A percentile compares a stretch with the other conserved stretches of the same genome.
Evolutionary conservation across 2,113 vertebrate genomes (phyloP).

Genomic region (Antennarius striatus): DNA sequence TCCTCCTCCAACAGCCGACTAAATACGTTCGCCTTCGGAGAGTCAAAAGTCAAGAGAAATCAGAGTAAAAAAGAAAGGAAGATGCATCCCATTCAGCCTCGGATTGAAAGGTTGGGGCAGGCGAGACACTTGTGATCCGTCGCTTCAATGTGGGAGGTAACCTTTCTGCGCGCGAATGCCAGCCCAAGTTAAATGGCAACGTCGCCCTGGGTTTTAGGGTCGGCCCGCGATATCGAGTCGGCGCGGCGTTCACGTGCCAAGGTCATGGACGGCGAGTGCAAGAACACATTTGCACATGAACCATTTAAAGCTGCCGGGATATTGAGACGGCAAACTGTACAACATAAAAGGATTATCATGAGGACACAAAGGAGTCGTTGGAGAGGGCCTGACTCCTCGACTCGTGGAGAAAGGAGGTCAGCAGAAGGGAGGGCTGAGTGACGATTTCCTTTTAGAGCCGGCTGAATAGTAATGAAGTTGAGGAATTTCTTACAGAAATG

Average conservation of each 20-base stretch:
- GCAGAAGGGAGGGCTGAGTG: constrained; percentile 1
- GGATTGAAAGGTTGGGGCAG: constrained; percentile 36
- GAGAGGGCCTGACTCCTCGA: constrained; percentile 44
- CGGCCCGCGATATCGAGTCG: constrained; percentile 49
- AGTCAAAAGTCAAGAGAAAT: constrained; percentile 56
- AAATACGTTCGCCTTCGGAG: neutral
- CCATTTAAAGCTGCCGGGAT: constrained; percentile 57
- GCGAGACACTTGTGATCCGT: constrained; percentile 28
- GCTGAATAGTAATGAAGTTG: constrained; percentile 53
- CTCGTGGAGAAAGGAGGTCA: constrained; percentile 13
- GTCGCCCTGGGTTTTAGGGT: constrained; percentile 47
- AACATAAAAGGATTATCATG: constrained; percentile 52
- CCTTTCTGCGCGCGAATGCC: constrained; percentile 64
- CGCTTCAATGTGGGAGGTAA: constrained; percentile 60
- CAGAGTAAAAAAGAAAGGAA: constrained; percentile 17
- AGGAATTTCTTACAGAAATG: constrained; percentile 50
- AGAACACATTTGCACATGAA: constrained; percentile 41
- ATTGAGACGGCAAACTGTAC: constrained; percentile 63
- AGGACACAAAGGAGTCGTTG: constrained; percentile 40
- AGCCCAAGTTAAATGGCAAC: constrained; percentile 68
- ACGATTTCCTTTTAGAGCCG: constrained; percentile 34
- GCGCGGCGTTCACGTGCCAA: constrained; percentile 53
- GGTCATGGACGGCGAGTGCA: constrained; percentile 53
- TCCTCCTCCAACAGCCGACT: neutral
- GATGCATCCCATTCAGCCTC: constrained; percentile 42